Conservation (phyloP, 2,797 vertebrate genomes). For the Apodemus agrarius region DNA sequence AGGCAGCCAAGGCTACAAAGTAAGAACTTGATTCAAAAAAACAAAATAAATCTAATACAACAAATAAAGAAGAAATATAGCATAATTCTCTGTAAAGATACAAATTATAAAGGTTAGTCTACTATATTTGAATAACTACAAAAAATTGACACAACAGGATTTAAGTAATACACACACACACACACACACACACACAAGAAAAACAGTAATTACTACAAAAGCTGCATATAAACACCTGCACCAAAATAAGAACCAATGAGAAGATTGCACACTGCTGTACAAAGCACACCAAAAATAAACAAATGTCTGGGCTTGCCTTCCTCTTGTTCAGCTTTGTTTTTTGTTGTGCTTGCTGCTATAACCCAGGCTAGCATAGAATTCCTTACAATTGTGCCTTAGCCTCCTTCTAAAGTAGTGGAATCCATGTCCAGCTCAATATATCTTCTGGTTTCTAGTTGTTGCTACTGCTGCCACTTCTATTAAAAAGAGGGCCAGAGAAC, state of each 20-base stretch:
- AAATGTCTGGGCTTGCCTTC: background rate
- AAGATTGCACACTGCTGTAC: slow-evolving; percentile 13
- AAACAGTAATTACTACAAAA: slow-evolving; percentile 33
- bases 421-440: background rate
- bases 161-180: slow-evolving; percentile 43
- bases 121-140: slow-evolving; percentile 47
- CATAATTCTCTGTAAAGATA: background rate
- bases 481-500: background rate
- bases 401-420: background rate
- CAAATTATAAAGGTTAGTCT: slow-evolving; percentile 27
- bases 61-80: slow-evolving; percentile 27
- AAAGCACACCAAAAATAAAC: slow-evolving; percentile 36
- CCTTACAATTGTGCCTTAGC: background rate
- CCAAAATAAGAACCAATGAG: slow-evolving; percentile 38
- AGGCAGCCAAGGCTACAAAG: background rate
- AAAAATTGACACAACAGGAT: slow-evolving; percentile 25
- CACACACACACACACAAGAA: too few species aligned
- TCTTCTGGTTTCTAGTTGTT: background rate
- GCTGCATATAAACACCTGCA: slow-evolving; percentile 4
- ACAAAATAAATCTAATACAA: background rate
- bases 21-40: background rate
- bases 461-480: background rate
- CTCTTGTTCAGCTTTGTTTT: background rate
- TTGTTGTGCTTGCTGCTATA: background rate
- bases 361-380: background rate